These are phyloP conservation scores for Muntiacus reevesi DNA, from an alignment of 2,113 vertebrate genomes.

Conservation along the genomic window DNA sequence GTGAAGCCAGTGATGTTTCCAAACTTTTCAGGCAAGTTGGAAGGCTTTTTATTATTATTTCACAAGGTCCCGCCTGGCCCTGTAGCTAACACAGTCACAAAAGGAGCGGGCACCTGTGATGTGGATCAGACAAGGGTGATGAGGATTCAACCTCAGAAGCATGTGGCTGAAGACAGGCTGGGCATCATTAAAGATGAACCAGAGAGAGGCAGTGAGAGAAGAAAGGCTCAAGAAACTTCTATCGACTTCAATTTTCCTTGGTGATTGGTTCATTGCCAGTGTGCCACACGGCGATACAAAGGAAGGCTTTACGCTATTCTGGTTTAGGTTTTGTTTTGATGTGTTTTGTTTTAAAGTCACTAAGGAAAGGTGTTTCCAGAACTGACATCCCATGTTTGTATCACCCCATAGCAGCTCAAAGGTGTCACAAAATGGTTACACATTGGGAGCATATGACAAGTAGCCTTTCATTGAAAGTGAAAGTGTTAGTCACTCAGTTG, in stretches of 20 bases:
- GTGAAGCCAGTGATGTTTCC: not conserved
- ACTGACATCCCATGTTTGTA: not conserved
- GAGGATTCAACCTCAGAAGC: too few relatives aligned
- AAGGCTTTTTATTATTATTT: slow-evolving; percentile 1
- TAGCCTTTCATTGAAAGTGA: not conserved
- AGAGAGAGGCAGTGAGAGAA: not conserved
- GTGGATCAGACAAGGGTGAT: not conserved
- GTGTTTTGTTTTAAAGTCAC: not conserved
- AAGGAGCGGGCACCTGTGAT: not conserved
- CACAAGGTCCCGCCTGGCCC: not conserved
- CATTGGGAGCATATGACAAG: not conserved
- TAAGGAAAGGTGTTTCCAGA: not conserved
- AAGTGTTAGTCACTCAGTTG: not conserved
- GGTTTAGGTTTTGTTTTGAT: not conserved
- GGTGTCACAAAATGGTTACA: not conserved
- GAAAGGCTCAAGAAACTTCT: not conserved
- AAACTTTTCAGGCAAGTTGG: slow-evolving; percentile 22
- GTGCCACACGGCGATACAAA: not conserved
- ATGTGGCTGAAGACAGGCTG: not conserved
- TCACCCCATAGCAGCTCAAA: not conserved
- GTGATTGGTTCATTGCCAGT: not conserved
- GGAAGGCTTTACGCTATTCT: not conserved
- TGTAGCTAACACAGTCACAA: not conserved
- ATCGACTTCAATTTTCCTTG: not conserved
- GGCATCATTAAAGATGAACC: not conserved